A percentile compares a stretch with the other conserved stretches of the same genome.
Evolutionary conservation across 2,113 vertebrate genomes (phyloP).

Genomic region (Anoura caudifer): DNA sequence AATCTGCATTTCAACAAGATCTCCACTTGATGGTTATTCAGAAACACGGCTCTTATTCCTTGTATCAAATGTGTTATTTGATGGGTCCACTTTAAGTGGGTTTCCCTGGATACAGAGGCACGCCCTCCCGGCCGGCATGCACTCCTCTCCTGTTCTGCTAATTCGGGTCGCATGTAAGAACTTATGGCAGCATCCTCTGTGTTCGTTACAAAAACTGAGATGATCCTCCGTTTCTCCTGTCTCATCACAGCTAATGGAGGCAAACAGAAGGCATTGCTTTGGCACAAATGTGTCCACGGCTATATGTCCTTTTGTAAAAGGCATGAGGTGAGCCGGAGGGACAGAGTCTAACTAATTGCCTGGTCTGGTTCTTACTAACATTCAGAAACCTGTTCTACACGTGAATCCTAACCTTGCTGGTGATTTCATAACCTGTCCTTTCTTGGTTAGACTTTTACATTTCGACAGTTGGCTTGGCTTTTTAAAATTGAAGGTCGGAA

Average conservation of each 20-base stretch:
- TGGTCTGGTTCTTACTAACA: background rate
- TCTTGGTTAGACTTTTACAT: background rate
- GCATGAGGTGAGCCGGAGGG: background rate
- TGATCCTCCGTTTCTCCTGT: background rate
- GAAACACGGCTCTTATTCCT: background rate
- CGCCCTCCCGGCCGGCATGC: rapidly evolving
- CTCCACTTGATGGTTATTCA: background rate
- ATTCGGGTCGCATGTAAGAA: background rate
- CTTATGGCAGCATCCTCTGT: background rate
- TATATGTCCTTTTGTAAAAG: background rate
- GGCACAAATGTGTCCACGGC: background rate
- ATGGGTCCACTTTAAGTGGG: too few relatives aligned
- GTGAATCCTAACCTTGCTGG: background rate
- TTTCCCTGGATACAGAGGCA: background rate
- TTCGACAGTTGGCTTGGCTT: background rate
- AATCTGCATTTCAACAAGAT: background rate
- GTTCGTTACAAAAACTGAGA: background rate
- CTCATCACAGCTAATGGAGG: background rate
- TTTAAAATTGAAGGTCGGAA: background rate
- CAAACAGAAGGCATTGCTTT: background rate
- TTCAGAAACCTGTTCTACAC: background rate
- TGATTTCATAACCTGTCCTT: background rate
- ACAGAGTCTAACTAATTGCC: background rate
- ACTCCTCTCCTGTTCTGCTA: background rate
- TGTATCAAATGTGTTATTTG: background rate